Evolutionary conservation across 53 echinoderm and acorn worm species (phyloP).

Genomic region (Echinometra lucunter): DNA sequence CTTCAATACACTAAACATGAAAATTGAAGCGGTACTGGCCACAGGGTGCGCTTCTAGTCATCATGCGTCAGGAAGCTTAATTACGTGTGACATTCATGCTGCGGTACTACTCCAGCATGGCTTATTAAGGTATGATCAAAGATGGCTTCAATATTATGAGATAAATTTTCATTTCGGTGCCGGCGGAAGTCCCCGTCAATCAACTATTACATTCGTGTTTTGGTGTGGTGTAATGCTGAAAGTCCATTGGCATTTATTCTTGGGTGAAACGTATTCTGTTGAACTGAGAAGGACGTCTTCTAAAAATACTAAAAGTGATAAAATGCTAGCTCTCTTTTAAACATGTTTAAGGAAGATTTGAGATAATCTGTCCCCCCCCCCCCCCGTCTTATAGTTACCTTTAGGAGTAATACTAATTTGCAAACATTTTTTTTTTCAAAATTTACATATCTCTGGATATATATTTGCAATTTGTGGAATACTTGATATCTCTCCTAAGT

Average conservation of each 20-base stretch:
- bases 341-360: no score
- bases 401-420: no score
- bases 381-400: no score
- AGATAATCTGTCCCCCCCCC: no score
- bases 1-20: neutral
- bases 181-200: constrained; percentile 1
- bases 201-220: neutral
- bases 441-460: no score
- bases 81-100: neutral
- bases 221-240: neutral
- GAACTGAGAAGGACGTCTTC: no score
- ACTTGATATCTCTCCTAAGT: no score
- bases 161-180: neutral
- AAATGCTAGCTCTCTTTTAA: no score
- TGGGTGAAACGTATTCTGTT: no score
- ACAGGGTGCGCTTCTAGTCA: neutral
- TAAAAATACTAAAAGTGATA: no score
- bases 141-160: neutral
- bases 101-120: neutral
- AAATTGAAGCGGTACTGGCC: neutral
- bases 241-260: neutral
- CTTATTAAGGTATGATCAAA: neutral
- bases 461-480: no score
- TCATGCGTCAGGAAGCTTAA: neutral
- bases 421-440: no score